A percentile compares a stretch with the other conserved stretches of the same genome.
These are phyloP conservation scores for Nipponia nippon DNA, from an alignment of 2,113 vertebrate genomes.

Conservation along the genomic window DNA sequence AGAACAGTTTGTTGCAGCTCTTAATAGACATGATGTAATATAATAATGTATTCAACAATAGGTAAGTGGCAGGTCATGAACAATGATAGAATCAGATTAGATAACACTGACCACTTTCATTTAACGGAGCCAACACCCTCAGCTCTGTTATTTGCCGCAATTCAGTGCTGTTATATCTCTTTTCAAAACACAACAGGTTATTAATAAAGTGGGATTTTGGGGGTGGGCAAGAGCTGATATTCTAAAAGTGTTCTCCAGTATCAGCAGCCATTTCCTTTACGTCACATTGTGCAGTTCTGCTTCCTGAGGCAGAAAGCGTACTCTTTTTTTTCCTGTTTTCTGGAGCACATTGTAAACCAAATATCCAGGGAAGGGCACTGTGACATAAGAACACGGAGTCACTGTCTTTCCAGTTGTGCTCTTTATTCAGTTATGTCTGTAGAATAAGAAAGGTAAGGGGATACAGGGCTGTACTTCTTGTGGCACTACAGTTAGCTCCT, in stretches of 20 bases:
- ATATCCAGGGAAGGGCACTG: neutral
- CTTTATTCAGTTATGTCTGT: neutral
- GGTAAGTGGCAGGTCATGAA: conserved; percentile 5
- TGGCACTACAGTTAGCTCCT: neutral
- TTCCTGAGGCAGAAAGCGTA: neutral
- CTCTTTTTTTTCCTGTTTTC: neutral
- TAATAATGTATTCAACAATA: neutral
- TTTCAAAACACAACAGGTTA: neutral
- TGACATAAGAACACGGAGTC: accelerated
- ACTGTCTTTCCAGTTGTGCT: neutral
- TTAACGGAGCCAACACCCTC: neutral
- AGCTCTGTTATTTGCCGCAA: neutral
- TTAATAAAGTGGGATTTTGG: neutral
- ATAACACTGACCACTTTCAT: neutral
- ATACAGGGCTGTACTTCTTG: neutral
- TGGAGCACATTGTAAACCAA: neutral
- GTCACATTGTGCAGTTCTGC: neutral
- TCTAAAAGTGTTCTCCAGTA: neutral
- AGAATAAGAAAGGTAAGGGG: neutral
- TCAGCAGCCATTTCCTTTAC: neutral
- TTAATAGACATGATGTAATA: conserved; percentile 36
- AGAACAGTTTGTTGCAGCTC: conserved; percentile 20
- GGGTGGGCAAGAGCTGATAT: neutral
- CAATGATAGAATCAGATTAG: neutral
- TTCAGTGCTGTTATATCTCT: neutral